Conservation (phyloP, 2,797 vertebrate genomes). For the Cyprinella venusta region DNA sequence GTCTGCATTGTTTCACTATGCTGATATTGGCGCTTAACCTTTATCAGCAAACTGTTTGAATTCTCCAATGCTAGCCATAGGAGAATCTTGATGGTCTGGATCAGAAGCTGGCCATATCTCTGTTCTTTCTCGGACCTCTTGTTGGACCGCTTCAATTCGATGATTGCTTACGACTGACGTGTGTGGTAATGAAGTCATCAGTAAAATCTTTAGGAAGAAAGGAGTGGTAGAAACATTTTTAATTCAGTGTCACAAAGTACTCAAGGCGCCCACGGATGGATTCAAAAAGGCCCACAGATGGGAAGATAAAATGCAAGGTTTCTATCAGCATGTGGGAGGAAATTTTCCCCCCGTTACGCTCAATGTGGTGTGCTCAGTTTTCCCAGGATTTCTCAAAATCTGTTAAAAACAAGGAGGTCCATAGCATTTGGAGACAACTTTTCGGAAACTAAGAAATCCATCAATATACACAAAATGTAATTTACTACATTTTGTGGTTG, state of each 20-base stretch:
- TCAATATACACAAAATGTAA: no score
- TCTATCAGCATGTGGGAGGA: conserved; percentile 6
- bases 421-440: neutral
- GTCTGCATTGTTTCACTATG: conserved; percentile 38
- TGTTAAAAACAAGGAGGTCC: neutral
- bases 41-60: conserved; percentile 35
- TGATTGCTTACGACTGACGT: conserved; percentile 18
- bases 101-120: conserved; percentile 29
- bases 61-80: conserved; percentile 12
- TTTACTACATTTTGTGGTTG: no score
- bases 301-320: conserved; percentile 6
- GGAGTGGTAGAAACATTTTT: neutral
- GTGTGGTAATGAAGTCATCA: conserved; percentile 30
- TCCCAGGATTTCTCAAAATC: conserved; percentile 21
- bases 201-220: neutral
- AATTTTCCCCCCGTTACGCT: neutral
- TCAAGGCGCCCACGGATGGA: neutral
- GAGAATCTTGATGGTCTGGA: conserved; percentile 25
- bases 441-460: neutral
- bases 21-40: conserved; percentile 47
- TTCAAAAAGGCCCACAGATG: conserved; percentile 13
- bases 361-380: conserved; percentile 5
- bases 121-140: conserved; percentile 9
- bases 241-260: neutral
- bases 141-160: neutral